Evolutionary conservation across 2,888 invertebrate species (phyloP).

Genomic region (Agriotes lineatus): DNA sequence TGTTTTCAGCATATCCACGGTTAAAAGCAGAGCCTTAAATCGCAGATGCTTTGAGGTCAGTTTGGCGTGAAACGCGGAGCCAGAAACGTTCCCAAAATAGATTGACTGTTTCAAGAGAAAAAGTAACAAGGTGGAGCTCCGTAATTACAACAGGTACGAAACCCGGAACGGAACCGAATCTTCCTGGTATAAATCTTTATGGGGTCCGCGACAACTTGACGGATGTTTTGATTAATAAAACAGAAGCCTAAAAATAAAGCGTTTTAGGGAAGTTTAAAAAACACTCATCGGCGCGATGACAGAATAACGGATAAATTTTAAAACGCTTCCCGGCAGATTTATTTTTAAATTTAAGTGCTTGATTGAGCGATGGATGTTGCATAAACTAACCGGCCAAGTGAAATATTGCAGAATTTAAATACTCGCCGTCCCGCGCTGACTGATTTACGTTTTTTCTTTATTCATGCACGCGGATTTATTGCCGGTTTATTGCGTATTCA

Average conservation of each 20-base stretch:
- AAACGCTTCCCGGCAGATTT: slow-evolving; percentile 47
- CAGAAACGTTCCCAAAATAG: too few species aligned
- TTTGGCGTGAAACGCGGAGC: too few species aligned
- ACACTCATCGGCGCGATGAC: slow-evolving; percentile 51
- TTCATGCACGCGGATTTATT: slow-evolving; percentile 1
- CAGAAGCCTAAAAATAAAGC: slow-evolving; percentile 39
- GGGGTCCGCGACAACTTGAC: background rate
- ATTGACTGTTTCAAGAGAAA: too few species aligned
- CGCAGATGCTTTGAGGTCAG: too few species aligned
- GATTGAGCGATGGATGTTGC: slow-evolving; percentile 47
- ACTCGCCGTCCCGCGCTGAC: slow-evolving; percentile 5
- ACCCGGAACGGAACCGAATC: background rate
- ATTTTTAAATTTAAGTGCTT: slow-evolving; percentile 52
- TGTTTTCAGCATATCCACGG: too few species aligned
- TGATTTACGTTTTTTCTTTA: slow-evolving; percentile 23
- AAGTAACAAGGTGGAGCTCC: too few species aligned
- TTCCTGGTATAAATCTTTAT: background rate
- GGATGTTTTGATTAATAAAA: slow-evolving; percentile 7
- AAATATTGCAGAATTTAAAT: slow-evolving; percentile 31
- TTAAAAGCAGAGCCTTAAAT: too few species aligned
- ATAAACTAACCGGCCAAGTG: slow-evolving; percentile 41
- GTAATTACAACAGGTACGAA: background rate
- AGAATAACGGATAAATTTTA: slow-evolving; percentile 45
- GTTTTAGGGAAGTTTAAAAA: slow-evolving; percentile 49
- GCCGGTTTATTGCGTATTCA: background rate